These are phyloP conservation scores for Corythaeola cristata DNA, from an alignment of 2,113 vertebrate species.

Conservation along the genomic window DNA sequence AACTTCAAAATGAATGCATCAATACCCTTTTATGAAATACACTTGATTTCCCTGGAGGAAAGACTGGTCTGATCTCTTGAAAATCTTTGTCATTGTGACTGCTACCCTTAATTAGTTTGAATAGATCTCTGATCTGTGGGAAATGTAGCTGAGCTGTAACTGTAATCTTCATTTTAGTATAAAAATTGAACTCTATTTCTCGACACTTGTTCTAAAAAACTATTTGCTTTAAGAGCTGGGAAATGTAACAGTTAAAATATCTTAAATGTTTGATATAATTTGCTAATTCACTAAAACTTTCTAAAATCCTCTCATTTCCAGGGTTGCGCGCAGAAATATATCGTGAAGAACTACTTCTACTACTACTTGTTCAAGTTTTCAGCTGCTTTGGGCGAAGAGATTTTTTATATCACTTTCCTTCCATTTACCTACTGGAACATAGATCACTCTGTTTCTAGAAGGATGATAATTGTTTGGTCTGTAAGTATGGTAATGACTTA, in stretches of 20 bases:
- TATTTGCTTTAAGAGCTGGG: neutral
- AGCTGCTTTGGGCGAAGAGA: constrained; percentile 87
- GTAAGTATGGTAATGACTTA: constrained; percentile 72
- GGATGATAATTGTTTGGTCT: constrained; percentile 89
- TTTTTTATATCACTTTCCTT: constrained; percentile 95
- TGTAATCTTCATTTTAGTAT: neutral
- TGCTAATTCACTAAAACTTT: neutral
- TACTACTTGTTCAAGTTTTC: constrained; percentile 91
- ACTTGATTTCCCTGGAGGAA: neutral
- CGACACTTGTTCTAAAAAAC: neutral
- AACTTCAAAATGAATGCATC: neutral
- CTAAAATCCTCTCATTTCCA: constrained; percentile 67
- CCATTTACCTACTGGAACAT: constrained; percentile 92
- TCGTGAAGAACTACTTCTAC: constrained; percentile 88
- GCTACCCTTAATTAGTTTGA: neutral
- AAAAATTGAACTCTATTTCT: neutral
- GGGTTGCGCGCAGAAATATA: constrained; percentile 72
- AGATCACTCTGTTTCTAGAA: constrained; percentile 88
- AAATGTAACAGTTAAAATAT: neutral
- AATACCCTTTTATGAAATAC: neutral
- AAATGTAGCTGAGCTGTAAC: neutral
- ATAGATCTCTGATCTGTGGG: neutral
- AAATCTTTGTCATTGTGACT: neutral
- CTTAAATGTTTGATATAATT: neutral
- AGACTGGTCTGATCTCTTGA: neutral